Evolutionary conservation across 2,797 vertebrate species (phyloP), one percentile per base, ranked within the genome.

Genomic region (Halcyon smyrnensis): DNA sequence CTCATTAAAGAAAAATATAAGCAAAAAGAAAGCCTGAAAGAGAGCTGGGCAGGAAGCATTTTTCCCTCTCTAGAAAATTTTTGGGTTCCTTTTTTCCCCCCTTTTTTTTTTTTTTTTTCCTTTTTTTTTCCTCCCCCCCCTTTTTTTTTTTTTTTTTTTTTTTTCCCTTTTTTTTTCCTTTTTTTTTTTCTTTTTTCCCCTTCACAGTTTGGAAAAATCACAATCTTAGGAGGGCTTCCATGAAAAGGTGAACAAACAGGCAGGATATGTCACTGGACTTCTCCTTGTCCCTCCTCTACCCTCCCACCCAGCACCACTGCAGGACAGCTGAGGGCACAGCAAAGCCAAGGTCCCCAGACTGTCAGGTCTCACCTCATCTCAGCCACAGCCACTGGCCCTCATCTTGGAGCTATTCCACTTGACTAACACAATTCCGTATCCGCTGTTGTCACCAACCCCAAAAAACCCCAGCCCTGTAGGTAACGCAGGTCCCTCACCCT

Each of bases 1-100:
- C 92, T 97, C 91, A 90, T 96, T 97, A 97, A 91, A 94, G 82
- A 89, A 96, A 97, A 96, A 94, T 62, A 88, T 65, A 96, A 85
- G 86, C 10, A 2, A 85, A 77, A 74, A 65, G 54, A 94, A 94
- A 77, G 53, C 24, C 80, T 80, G 53, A 84, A 77, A 83, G 46
- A 23, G 18, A 84, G 53, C 37, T 32, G 57, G 64, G 73, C 12
- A 2, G 60, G 68, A 87, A 93, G 85, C 11, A 64, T 46, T 32
- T 43, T n/a, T n/a, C n/a, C n/a, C n/a, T n/a, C n/a, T n/a, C n/a
- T n/a, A n/a, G n/a, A n/a, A n/a, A n/a, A n/a, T n/a, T n/a, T n/a
- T n/a, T n/a, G n/a, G n/a, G n/a, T n/a, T n/a, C n/a, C n/a, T n/a
- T n/a, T n/a, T n/a, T n/a, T n/a, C n/a, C n/a, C n/a, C n/a, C n/a